phyloP scores from a whole-genome alignment of 2,888 invertebrate genomes.

The Argyresthia goedartella region DNA sequence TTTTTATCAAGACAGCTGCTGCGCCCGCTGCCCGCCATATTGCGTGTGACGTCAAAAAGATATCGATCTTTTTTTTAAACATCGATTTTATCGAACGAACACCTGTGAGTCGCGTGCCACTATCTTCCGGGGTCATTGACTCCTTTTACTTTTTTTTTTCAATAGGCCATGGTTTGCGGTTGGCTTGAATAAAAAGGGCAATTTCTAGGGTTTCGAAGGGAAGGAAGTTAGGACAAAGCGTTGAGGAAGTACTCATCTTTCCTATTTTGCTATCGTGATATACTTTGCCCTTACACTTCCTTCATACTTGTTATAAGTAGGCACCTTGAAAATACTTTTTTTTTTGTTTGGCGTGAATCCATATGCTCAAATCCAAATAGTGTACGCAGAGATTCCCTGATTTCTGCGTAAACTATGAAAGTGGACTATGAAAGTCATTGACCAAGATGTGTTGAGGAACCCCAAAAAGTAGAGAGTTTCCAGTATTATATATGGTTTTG shows the following conservation, averaged over 20 bases:
- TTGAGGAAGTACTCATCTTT: neutral
- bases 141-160: conserved; percentile 20
- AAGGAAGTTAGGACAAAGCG: neutral
- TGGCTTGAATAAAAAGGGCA: conserved; percentile 1
- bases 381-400: too few species aligned
- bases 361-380: too few species aligned
- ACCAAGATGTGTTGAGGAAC: neutral
- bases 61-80: conserved; percentile 42
- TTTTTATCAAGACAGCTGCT: conserved; percentile 48
- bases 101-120: conserved; percentile 54
- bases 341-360: too few species aligned
- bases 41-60: conserved; percentile 50
- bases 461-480: neutral
- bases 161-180: neutral
- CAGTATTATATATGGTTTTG: neutral
- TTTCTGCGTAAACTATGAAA: too few species aligned
- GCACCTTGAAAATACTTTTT: too few species aligned
- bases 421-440: too few species aligned
- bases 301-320: too few species aligned
- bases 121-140: conserved; percentile 50
- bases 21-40: conserved; percentile 40
- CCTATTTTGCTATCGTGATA: neutral
- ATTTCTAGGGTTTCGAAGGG: conserved; percentile 7
- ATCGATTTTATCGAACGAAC: conserved; percentile 60
- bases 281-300: neutral